These are phyloP conservation scores for Ephestia elutella DNA, from an alignment of 1,140 invertebrate genomes.

Conservation along the genomic window DNA sequence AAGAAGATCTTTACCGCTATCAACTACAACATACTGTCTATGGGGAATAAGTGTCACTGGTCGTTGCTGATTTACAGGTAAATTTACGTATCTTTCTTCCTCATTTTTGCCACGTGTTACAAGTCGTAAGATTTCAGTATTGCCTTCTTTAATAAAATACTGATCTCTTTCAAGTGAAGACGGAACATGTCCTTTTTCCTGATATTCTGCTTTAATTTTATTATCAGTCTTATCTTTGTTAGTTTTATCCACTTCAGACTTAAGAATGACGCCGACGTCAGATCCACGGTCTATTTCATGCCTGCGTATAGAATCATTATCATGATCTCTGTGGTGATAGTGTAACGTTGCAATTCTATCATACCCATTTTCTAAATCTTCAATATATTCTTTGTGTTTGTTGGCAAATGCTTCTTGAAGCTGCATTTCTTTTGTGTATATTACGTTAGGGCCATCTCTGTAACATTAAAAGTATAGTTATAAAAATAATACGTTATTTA, in stretches of 20 bases:
- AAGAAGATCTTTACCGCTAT: conserved; percentile 86
- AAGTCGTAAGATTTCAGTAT: conserved; percentile 86
- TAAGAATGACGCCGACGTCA: conserved; percentile 73
- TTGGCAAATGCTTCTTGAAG: conserved; percentile 67
- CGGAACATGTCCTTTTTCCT: conserved; percentile 48
- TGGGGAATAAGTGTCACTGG: conserved; percentile 75
- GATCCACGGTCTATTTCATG: conserved; percentile 86
- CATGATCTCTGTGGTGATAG: conserved; percentile 69
- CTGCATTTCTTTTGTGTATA: conserved; percentile 76
- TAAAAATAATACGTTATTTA: not conserved
- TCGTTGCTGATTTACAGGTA: conserved; percentile 71
- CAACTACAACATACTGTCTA: conserved; percentile 76
- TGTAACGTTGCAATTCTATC: conserved; percentile 70
- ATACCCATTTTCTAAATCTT: conserved; percentile 76
- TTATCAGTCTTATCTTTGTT: conserved; percentile 50
- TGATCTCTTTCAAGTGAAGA: conserved; percentile 77
- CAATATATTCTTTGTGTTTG: conserved; percentile 77
- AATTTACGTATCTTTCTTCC: conserved; percentile 76
- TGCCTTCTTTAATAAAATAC: conserved; percentile 86
- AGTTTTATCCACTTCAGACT: conserved; percentile 56
- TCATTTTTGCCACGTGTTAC: conserved; percentile 82
- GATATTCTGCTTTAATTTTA: conserved; percentile 45
- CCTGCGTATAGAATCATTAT: conserved; percentile 81
- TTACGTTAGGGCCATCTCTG: conserved; percentile 72
- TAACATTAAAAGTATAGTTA: conserved; percentile 33